phyloP scores from a whole-genome alignment of 2,113 vertebrate species.

The Diglossa brunneiventris region DNA sequence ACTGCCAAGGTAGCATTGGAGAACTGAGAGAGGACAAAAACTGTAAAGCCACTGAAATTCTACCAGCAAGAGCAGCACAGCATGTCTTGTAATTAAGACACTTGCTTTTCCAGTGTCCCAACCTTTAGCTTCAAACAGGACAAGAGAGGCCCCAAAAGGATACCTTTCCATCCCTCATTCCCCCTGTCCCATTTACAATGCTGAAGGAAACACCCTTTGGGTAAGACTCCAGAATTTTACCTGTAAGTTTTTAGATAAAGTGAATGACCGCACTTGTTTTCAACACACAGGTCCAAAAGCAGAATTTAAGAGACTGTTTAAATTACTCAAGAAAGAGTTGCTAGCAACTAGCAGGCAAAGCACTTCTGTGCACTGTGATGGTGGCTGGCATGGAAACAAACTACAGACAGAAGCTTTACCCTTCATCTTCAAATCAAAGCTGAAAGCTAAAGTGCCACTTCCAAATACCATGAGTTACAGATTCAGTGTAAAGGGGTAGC shows the following conservation, averaged over 20 bases:
- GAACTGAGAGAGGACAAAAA: not conserved
- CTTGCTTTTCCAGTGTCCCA: not conserved
- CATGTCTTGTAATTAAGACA: not conserved
- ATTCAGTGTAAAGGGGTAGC: not conserved
- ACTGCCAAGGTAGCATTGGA: not conserved
- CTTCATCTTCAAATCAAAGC: not conserved
- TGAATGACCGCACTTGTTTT: not conserved
- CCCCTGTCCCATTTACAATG: not conserved
- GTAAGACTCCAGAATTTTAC: not conserved
- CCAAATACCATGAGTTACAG: not conserved
- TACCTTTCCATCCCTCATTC: not conserved
- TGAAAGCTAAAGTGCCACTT: not conserved
- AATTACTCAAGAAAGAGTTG: not conserved
- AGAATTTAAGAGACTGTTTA: not conserved
- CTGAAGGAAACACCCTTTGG: not conserved
- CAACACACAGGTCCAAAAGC: not conserved
- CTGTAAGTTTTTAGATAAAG: not conserved
- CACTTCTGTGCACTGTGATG: not conserved
- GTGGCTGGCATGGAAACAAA: not conserved
- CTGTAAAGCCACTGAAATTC: not conserved
- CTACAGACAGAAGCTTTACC: not conserved
- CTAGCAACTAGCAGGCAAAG: not conserved
- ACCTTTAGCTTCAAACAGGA: not conserved
- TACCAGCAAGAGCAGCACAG: not conserved
- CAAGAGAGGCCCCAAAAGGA: not conserved